These are phyloP conservation scores for Lasioglossum morio DNA, from an alignment of 2,888 invertebrate genomes.

Conservation along the genomic window DNA sequence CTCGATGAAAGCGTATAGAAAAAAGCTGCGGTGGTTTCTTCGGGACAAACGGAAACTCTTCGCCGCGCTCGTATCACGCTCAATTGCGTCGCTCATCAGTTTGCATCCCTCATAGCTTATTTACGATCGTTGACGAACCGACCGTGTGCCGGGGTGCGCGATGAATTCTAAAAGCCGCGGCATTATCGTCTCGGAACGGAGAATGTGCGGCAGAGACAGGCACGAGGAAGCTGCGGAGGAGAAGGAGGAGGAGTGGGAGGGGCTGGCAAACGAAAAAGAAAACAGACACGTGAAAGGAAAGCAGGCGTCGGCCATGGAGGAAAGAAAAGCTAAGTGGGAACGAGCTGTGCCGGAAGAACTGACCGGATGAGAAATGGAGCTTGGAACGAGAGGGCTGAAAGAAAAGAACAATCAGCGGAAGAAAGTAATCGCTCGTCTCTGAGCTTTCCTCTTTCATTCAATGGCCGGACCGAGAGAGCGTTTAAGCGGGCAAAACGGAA, in stretches of 20 bases:
- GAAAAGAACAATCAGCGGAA: constrained; percentile 60
- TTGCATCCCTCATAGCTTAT: not conserved
- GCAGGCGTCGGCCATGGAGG: not conserved
- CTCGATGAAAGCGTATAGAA: not conserved
- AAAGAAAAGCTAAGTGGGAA: constrained; percentile 5
- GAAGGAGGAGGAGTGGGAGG: not conserved
- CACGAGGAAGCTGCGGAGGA: not conserved
- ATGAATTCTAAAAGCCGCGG: constrained; percentile 18
- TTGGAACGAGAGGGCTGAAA: constrained; percentile 35
- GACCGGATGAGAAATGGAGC: constrained; percentile 56
- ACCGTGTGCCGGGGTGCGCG: not conserved
- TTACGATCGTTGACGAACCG: not conserved
- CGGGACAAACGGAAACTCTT: not conserved
- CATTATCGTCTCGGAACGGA: not conserved
- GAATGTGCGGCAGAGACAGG: constrained; percentile 11
- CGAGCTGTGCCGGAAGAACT: constrained; percentile 21
- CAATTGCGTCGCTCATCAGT: constrained; percentile 9
- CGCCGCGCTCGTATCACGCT: constrained; percentile 4
- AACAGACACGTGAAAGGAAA: not conserved
- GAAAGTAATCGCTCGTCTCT: constrained; percentile 63
- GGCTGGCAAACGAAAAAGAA: constrained; percentile 7
- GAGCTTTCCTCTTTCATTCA: constrained; percentile 46
- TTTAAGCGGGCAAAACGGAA: constrained; percentile 36
- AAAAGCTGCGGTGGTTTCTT: not conserved
- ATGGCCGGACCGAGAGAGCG: constrained; percentile 14